Percentiles rank a stretch among this genome's conserved stretches.
These are phyloP conservation scores for Xiphophorus maculatus DNA, from an alignment of 2,113 vertebrate species.

Conservation along the genomic window DNA sequence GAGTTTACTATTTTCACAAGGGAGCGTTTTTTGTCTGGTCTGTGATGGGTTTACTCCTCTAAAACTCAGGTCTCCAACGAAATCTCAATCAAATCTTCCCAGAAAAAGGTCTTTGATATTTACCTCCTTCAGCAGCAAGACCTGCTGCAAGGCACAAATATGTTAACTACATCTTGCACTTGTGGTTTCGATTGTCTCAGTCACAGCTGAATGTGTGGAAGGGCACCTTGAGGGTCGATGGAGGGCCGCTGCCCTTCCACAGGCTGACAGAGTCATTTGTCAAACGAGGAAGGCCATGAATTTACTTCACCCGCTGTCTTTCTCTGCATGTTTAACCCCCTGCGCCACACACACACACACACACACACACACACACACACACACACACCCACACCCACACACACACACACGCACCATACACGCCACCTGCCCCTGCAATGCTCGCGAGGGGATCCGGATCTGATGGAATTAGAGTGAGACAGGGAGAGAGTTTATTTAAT, in stretches of 20 bases:
- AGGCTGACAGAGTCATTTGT: slow-evolving; percentile 77
- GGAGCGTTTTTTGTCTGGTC: too few species aligned
- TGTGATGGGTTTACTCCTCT: not conserved
- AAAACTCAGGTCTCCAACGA: not conserved
- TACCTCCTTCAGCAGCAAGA: slow-evolving; percentile 8
- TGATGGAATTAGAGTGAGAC: slow-evolving; percentile 64
- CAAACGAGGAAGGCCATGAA: slow-evolving; percentile 67
- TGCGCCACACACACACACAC: slow-evolving; percentile 26
- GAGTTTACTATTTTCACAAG: too few species aligned
- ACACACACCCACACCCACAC: too few species aligned
- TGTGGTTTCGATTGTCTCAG: slow-evolving; percentile 15
- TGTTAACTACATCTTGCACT: slow-evolving; percentile 32
- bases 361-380: too few species aligned
- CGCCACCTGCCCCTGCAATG: slow-evolving; percentile 39
- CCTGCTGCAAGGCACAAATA: slow-evolving; percentile 17
- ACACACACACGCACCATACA: slow-evolving; percentile 25
- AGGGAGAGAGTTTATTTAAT: slow-evolving; percentile 63
- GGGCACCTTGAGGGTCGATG: slow-evolving; percentile 73
- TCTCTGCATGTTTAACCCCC: slow-evolving; percentile 67
- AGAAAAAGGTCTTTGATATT: slow-evolving; percentile 14
- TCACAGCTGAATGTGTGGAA: slow-evolving; percentile 42
- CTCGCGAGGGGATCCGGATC: slow-evolving; percentile 45
- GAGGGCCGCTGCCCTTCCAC: slow-evolving; percentile 54
- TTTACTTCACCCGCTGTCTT: slow-evolving; percentile 59
- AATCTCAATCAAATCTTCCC: slow-evolving; percentile 6